These are phyloP conservation scores for Ptycholaimellus sp. DNA, from an alignment of 2,888 invertebrate species.

Conservation along the genomic window DNA sequence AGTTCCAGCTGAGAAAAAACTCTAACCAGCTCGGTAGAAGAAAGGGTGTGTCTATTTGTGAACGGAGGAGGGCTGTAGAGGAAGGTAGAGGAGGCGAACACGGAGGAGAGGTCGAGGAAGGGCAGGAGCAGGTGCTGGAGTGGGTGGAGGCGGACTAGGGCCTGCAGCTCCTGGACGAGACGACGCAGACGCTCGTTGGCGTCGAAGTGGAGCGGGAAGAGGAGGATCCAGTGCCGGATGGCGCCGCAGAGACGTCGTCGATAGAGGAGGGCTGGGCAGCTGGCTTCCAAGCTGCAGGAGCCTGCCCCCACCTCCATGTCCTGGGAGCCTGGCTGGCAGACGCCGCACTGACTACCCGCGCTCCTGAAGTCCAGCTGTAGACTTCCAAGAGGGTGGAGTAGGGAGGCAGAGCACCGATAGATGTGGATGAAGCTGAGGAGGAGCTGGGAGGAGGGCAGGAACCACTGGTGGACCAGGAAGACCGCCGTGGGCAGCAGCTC, in stretches of 20 bases:
- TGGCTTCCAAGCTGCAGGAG: too few relatives aligned
- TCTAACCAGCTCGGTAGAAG: too few relatives aligned
- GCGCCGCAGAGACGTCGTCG: constrained; percentile 15
- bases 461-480: constrained; percentile 33
- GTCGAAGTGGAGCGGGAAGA: constrained; percentile 36
- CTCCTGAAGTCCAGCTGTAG: too few relatives aligned
- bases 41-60: too few relatives aligned
- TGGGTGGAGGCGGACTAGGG: constrained; percentile 18
- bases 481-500: constrained; percentile 27
- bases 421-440: constrained; percentile 23
- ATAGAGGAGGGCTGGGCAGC: too few relatives aligned
- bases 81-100: too few relatives aligned
- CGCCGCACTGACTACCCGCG: too few relatives aligned
- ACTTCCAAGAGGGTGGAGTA: too few relatives aligned
- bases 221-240: constrained; percentile 34
- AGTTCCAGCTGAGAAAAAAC: too few relatives aligned
- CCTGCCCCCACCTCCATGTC: too few relatives aligned
- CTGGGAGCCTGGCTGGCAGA: too few relatives aligned
- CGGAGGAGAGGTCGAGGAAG: constrained; percentile 24
- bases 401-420: constrained; percentile 22
- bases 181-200: constrained; percentile 29
- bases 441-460: constrained; percentile 28
- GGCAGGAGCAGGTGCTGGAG: too few relatives aligned
- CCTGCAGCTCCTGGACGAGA: constrained; percentile 27
- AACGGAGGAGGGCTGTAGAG: constrained; percentile 32